Percentiles rank a stretch among this genome's conserved stretches.
Evolutionary conservation across 2,113 vertebrate species (phyloP).

Genomic region (Nyctereutes procyonoides): DNA sequence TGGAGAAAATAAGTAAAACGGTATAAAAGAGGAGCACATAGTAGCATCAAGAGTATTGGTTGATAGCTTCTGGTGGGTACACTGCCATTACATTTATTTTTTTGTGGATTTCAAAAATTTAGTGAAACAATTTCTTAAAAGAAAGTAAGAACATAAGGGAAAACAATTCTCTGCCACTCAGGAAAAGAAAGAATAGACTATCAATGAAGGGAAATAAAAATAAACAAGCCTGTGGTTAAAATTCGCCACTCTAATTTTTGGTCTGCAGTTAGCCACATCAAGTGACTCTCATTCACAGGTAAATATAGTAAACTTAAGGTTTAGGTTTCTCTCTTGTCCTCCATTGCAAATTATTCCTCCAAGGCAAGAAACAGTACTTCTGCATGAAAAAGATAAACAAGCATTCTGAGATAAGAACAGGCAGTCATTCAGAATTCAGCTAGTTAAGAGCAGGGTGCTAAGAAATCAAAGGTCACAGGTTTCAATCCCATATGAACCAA

Average conservation of each 20-base stretch:
- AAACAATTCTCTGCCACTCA: not conserved
- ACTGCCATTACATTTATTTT: not conserved
- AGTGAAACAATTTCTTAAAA: not conserved
- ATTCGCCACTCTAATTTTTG: conserved; percentile 3
- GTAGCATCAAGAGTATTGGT: not conserved
- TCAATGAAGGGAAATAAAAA: conserved; percentile 32
- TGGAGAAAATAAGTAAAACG: not conserved
- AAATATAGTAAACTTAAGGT: conserved; percentile 2
- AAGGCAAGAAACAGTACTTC: conserved; percentile 54
- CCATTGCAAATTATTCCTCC: conserved; percentile 38
- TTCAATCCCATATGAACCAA: conserved; percentile 73
- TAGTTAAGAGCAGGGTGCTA: conserved; percentile 60
- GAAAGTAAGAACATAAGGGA: not conserved
- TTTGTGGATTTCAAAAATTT: conserved; percentile 8
- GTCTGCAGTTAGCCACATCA: not conserved
- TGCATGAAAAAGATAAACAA: conserved; percentile 53
- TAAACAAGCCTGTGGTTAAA: conserved; percentile 47
- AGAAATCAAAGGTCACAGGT: conserved; percentile 73
- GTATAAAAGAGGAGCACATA: not conserved
- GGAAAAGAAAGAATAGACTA: conserved; percentile 29
- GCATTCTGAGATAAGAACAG: conserved; percentile 14
- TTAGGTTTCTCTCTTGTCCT: conserved; percentile 39
- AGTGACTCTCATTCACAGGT: not conserved
- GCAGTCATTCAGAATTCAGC: conserved; percentile 66
- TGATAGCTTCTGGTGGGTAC: not conserved